Conservation (phyloP, 2,113 vertebrate genomes). For the Hypocryptadius cinnamomeus region DNA sequence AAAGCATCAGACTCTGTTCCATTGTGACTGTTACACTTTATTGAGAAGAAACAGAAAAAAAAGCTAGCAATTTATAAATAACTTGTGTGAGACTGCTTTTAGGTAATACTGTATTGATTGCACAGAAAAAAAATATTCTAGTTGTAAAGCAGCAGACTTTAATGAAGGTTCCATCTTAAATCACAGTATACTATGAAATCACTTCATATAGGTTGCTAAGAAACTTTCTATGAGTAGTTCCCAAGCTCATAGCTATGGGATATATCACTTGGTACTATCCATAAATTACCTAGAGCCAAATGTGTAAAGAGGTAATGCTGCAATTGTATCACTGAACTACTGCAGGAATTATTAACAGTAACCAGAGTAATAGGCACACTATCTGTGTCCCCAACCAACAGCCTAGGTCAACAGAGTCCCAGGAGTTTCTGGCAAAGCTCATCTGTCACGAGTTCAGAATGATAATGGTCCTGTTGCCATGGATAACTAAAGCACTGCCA, state of each 20-base stretch:
- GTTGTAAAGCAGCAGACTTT: background rate
- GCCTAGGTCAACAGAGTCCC: background rate
- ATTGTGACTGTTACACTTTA: background rate
- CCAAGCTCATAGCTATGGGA: background rate
- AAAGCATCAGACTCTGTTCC: background rate
- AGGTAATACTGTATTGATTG: background rate
- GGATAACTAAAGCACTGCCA: background rate
- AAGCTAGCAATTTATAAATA: background rate
- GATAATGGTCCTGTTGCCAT: background rate
- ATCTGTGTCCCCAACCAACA: background rate
- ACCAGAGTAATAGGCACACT: background rate
- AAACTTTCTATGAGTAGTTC: background rate
- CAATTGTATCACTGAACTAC: background rate
- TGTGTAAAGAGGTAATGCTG: background rate
- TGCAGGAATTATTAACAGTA: slow-evolving; percentile 4
- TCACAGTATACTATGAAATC: background rate
- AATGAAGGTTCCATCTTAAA: slow-evolving; percentile 16
- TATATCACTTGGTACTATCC: background rate
- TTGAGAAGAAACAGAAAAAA: background rate
- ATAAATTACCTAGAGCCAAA: slow-evolving; percentile 19
- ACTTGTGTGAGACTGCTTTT: background rate
- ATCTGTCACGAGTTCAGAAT: background rate
- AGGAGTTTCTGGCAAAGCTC: background rate
- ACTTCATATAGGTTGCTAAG: background rate
- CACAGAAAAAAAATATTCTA: background rate